Evolutionary conservation across 2,797 vertebrate species (phyloP).

Genomic region (Vespertilio murinus): DNA sequence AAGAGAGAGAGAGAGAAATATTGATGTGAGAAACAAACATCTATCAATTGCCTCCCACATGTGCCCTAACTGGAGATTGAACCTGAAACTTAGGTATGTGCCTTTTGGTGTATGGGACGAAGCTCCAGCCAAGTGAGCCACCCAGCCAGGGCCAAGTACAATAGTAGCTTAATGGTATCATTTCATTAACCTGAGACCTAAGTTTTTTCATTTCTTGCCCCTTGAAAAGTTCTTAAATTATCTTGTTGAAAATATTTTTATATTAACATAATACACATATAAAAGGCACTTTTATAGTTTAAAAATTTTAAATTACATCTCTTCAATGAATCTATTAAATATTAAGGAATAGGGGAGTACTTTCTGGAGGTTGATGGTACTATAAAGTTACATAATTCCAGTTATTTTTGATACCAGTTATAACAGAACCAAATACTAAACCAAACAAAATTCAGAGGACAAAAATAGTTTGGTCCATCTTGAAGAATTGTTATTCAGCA

Average conservation of each 20-base stretch:
- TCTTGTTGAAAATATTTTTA: constrained; percentile 55
- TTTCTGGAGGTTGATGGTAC: not conserved
- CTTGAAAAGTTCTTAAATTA: constrained; percentile 59
- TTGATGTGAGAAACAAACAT: not conserved
- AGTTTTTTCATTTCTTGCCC: constrained; percentile 23
- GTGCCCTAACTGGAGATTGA: not conserved
- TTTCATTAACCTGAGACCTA: constrained; percentile 41
- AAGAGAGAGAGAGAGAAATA: not conserved
- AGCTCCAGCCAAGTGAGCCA: not conserved
- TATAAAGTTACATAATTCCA: not conserved
- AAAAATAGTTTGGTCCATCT: not conserved
- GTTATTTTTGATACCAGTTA: constrained; percentile 42
- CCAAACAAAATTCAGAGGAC: constrained; percentile 6
- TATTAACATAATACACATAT: constrained; percentile 36
- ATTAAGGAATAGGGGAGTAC: constrained; percentile 12
- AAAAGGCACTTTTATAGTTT: constrained; percentile 39
- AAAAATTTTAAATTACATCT: constrained; percentile 51
- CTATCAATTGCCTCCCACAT: not conserved
- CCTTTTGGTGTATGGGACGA: not conserved
- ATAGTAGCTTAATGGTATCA: constrained; percentile 26
- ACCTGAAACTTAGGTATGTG: not conserved
- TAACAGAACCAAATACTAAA: constrained; percentile 44
- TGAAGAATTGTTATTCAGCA: not conserved
- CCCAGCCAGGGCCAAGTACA: not conserved
- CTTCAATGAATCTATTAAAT: not conserved